Evolutionary conservation across 2,797 vertebrate species (phyloP).

Genomic region (Nannoperca obscura): DNA sequence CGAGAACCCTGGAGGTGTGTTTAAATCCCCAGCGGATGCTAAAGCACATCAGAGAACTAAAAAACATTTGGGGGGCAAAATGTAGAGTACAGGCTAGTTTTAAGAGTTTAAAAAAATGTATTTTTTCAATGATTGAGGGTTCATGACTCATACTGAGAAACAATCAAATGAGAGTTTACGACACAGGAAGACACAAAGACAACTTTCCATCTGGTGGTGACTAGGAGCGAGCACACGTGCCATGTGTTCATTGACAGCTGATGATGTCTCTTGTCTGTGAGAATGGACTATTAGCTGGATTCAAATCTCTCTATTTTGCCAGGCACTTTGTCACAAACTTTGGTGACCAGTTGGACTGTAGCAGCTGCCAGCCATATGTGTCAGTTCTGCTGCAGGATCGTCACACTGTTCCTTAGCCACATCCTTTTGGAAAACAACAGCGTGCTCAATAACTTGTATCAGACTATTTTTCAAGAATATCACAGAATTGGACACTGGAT

Average conservation of each 20-base stretch:
- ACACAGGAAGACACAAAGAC: conserved; percentile 18
- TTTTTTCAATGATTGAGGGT: conserved; percentile 76
- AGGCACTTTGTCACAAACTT: conserved; percentile 50
- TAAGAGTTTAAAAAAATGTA: conserved; percentile 70
- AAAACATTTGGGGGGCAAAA: conserved; percentile 48
- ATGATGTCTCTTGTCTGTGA: conserved; percentile 15
- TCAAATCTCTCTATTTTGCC: conserved; percentile 66
- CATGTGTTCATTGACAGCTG: conserved; percentile 32
- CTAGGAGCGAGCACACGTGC: conserved; percentile 2
- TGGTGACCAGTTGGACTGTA: conserved; percentile 49
- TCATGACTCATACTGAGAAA: conserved; percentile 11
- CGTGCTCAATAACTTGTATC: conserved; percentile 56
- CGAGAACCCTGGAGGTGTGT: conserved; percentile 47
- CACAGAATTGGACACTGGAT: conserved; percentile 61
- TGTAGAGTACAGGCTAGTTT: conserved; percentile 57
- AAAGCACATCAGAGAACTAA: conserved; percentile 73
- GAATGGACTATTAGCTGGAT: conserved; percentile 24
- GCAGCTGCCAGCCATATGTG: conserved; percentile 34
- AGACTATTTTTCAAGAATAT: conserved; percentile 73
- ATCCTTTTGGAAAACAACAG: conserved; percentile 59
- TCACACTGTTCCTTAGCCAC: conserved; percentile 44
- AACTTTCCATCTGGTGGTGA: conserved; percentile 11
- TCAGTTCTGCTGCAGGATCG: conserved; percentile 44
- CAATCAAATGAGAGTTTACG: conserved; percentile 31
- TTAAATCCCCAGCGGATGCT: conserved; percentile 50